phyloP scores from a whole-genome alignment of 2,888 invertebrate genomes.

The Pyrochroa serraticornis region DNA sequence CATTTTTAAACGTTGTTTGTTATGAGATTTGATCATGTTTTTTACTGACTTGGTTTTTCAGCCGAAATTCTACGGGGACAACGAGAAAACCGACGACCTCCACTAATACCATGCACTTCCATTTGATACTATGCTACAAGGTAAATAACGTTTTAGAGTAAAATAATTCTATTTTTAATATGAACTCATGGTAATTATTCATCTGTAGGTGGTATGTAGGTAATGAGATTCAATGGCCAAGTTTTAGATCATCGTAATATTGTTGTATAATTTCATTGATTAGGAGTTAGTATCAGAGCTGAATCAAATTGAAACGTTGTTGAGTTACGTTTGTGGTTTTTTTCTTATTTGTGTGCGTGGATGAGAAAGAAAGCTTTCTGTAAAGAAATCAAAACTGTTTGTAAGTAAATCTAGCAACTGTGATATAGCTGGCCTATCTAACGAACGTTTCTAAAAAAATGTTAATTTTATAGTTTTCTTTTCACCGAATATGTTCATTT shows the following conservation, averaged over 20 bases:
- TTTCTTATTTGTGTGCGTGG: slow-evolving; percentile 19
- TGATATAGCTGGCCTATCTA: slow-evolving; percentile 44
- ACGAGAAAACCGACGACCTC: slow-evolving; percentile 65
- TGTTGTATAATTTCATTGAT: background rate
- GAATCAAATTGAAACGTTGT: slow-evolving; percentile 4
- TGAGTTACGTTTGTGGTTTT: background rate
- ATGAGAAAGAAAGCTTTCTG: slow-evolving; percentile 10
- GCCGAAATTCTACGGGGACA: slow-evolving; percentile 71
- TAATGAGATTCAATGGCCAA: slow-evolving; percentile 27
- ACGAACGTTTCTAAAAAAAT: slow-evolving; percentile 11
- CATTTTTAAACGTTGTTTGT: background rate
- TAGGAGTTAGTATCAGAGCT: background rate
- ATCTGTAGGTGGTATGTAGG: slow-evolving; percentile 33
- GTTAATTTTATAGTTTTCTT: too few species aligned
- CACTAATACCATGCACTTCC: slow-evolving; percentile 27
- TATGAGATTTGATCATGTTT: background rate
- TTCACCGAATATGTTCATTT: too few species aligned
- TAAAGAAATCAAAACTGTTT: slow-evolving; percentile 28
- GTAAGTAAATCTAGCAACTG: slow-evolving; percentile 38
- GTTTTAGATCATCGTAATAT: background rate
- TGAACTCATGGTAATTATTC: slow-evolving; percentile 35
- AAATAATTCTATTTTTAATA: slow-evolving; percentile 41
- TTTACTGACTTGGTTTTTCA: slow-evolving; percentile 50
- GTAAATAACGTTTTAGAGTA: slow-evolving; percentile 21
- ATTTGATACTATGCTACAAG: slow-evolving; percentile 20